Conservation (phyloP, 2,113 vertebrate species). For the Mirza zaza region DNA sequence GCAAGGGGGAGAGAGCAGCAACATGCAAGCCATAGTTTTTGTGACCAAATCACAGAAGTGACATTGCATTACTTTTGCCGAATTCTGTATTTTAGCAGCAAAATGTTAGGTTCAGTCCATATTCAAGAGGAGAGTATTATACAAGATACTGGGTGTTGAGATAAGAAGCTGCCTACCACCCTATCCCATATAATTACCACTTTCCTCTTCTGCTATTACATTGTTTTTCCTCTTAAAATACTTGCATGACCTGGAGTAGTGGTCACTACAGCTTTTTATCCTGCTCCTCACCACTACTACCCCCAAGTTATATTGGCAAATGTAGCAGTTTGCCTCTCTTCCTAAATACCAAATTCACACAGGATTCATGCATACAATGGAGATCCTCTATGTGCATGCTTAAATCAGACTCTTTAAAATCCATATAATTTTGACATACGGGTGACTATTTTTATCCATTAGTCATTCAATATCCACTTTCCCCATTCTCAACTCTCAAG, state of each 20-base stretch:
- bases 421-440: not conserved
- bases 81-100: not conserved
- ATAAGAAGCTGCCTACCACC: not conserved
- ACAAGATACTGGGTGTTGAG: not conserved
- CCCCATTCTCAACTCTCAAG: not conserved
- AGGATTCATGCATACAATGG: rapidly evolving
- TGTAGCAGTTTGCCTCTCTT: not conserved
- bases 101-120: not conserved
- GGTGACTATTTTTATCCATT: not conserved
- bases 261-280: not conserved
- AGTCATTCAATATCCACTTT: not conserved
- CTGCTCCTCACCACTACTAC: rapidly evolving
- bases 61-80: not conserved
- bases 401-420: not conserved
- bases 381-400: rapidly evolving
- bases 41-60: not conserved
- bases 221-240: not conserved
- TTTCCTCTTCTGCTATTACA: not conserved
- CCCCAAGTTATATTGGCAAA: not conserved
- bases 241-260: not conserved
- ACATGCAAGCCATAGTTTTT: not conserved
- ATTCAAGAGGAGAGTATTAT: not conserved
- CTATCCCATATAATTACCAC: not conserved
- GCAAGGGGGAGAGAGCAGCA: not conserved
- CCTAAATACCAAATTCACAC: rapidly evolving